Base-by-base conservation (phyloP, 2,797 vertebrate species). In the Hozukius guyotensis region DNA sequence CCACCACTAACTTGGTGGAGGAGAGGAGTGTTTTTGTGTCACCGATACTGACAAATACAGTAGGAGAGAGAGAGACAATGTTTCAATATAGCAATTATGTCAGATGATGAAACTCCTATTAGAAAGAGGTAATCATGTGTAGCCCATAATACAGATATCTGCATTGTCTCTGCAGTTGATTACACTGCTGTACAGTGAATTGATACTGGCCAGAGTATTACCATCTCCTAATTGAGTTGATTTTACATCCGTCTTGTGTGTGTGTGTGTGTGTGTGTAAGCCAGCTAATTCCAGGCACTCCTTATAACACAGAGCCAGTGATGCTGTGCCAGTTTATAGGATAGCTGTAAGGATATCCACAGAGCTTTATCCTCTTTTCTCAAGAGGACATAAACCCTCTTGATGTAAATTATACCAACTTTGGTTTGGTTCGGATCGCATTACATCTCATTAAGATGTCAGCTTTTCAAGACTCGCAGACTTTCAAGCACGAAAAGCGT, bases 361-460 rank as follows among this genome's bases (percentile, higher is more conserved):
- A 75, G 57, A 83, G 86, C 79, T 72, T 88, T 87, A 90, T 90
- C 88, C 85, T 82, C 85, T 88, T 90, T 88, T 84, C 79, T 87
- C 75, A 38, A 16, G 22, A 71, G 84, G 81, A 88, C 81, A 83
- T 85, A 92, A 92, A 87, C 84, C 81, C 80, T 72, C 88, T 83
- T 82, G 73, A 90, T 92, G 81, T 91, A 86, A 90, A 93, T 92
- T 85, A 86, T 85, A 84, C 80, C 84, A 88, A 90, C 88, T 93
- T 88, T 72, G 78, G 84, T 81, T 81, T 82, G 79, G 68, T 93
- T 91, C 66, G 80, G 85, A 94, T 72, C 60, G 81, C 64, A 89
- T 91, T 90, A 80, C 86, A 78, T 85, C 82, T 89, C 83, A 87
- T 92, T 87, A 90, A 78, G 79, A 91, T 81, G 86, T 85, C 83